These are phyloP conservation scores for Lagocephalus sceleratus DNA, from an alignment of 2,797 vertebrate species.

Conservation along the genomic window DNA sequence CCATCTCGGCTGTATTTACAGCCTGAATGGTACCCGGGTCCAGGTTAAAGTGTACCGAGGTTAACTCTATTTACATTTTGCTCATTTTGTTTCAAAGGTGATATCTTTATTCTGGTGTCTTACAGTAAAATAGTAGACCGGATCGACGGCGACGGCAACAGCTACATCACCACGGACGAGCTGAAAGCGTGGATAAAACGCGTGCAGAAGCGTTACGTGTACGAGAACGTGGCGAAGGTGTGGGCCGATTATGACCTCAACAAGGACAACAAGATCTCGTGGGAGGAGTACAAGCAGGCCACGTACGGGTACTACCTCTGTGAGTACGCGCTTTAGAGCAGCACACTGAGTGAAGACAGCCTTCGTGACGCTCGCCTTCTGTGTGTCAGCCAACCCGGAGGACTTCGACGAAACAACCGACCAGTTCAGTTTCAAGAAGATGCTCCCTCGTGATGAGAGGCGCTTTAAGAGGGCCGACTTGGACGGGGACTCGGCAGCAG, in stretches of 20 bases:
- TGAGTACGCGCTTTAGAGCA: slow-evolving; percentile 52
- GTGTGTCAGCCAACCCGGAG: slow-evolving; percentile 83
- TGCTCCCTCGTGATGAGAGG: slow-evolving; percentile 94
- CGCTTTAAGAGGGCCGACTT: slow-evolving; percentile 88
- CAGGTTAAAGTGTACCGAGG: too few species aligned
- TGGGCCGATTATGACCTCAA: slow-evolving; percentile 96
- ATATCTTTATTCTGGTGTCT: slow-evolving; percentile 10
- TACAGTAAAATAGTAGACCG: slow-evolving; percentile 91
- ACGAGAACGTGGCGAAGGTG: slow-evolving; percentile 95
- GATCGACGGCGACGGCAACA: slow-evolving; percentile 85
- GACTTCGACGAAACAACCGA: slow-evolving; percentile 90
- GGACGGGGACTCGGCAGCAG: slow-evolving; percentile 82
- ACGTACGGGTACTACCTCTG: slow-evolving; percentile 96
- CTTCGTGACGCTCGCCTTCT: not conserved
- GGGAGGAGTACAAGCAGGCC: slow-evolving; percentile 97
- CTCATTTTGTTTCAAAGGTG: not conserved
- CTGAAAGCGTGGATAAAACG: slow-evolving; percentile 94
- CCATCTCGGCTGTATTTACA: too few species aligned
- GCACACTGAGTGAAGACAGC: too few species aligned
- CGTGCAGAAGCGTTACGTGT: slow-evolving; percentile 96
- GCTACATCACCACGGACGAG: slow-evolving; percentile 85
- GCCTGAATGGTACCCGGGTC: too few species aligned
- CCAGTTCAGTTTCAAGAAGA: slow-evolving; percentile 95
- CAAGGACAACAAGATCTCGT: slow-evolving; percentile 92
- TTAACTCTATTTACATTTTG: too few species aligned